These are phyloP conservation scores for Rhinoptilus africanus DNA, from an alignment of 2,113 vertebrate species.

Conservation along the genomic window DNA sequence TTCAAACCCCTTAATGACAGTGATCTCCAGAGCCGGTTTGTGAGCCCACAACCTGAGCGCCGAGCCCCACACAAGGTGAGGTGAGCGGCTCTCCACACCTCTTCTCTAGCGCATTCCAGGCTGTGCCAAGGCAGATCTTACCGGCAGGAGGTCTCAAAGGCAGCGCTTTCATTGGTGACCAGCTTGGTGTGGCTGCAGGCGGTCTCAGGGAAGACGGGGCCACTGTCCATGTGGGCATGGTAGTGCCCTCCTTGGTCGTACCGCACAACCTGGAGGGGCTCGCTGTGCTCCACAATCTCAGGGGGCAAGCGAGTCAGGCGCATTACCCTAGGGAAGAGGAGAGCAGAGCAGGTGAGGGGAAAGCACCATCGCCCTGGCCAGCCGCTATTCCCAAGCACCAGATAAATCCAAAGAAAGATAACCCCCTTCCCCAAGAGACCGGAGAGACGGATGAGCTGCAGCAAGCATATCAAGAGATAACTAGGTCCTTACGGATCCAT, in stretches of 20 bases:
- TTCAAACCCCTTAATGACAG: neutral
- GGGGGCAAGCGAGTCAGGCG: conserved; percentile 87
- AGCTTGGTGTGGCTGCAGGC: conserved; percentile 91
- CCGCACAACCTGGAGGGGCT: conserved; percentile 91
- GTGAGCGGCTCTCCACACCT: neutral
- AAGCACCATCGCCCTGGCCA: neutral
- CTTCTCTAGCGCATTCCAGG: fast-evolving
- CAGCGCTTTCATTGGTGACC: conserved; percentile 82
- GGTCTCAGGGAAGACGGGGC: conserved; percentile 83
- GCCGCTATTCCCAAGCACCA: neutral
- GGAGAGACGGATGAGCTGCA: neutral
- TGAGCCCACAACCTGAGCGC: neutral
- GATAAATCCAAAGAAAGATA: conserved; percentile 6
- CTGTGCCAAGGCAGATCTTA: conserved; percentile 49
- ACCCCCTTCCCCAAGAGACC: conserved; percentile 25
- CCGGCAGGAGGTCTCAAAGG: conserved; percentile 92
- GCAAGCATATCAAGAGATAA: neutral
- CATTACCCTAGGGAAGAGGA: conserved; percentile 79
- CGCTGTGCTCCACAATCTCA: conserved; percentile 89
- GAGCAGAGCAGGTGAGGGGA: neutral
- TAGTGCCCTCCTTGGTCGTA: conserved; percentile 91
- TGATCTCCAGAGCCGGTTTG: neutral
- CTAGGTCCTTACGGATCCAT: neutral
- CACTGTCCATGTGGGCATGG: conserved; percentile 93
- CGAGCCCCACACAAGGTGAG: fast-evolving